Percentiles rank a stretch among this genome's conserved stretches.
Evolutionary conservation across 2,113 vertebrate species (phyloP).

Genomic region (Mustela lutreola): DNA sequence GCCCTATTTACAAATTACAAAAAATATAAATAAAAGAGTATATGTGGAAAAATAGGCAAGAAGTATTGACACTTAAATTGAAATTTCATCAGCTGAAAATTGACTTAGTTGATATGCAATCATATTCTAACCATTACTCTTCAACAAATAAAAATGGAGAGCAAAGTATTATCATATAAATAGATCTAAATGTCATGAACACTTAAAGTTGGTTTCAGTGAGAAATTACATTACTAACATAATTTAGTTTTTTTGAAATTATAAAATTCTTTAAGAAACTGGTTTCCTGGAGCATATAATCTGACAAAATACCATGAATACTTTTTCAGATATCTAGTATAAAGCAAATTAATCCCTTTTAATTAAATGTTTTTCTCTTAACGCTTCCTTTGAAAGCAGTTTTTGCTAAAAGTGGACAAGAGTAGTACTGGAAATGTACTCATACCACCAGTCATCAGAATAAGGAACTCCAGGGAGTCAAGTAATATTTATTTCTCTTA

Average conservation of each 20-base stretch:
- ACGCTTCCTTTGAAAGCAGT: constrained; percentile 19
- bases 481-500: constrained; percentile 3
- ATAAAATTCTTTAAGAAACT: not conserved
- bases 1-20: not conserved
- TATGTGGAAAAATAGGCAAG: not conserved
- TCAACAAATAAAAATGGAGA: constrained; percentile 34
- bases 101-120: not conserved
- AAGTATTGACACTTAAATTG: not conserved
- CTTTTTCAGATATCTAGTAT: not conserved
- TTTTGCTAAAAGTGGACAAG: not conserved
- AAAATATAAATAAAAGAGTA: constrained; percentile 19
- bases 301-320: constrained; percentile 15
- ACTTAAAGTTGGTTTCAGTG: not conserved
- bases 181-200: not conserved
- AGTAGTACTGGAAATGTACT: not conserved
- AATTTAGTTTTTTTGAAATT: constrained; percentile 21
- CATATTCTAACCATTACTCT: not conserved
- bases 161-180: not conserved
- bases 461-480: not conserved
- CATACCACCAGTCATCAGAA: not conserved
- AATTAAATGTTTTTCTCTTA: not conserved
- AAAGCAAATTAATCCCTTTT: constrained; percentile 39
- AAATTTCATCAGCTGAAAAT: not conserved
- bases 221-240: constrained; percentile 54
- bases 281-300: not conserved